Evolutionary conservation across 30 jellyfish, hydroid and myxozoan species (phyloP), one percentile per base, ranked within the genome.

Genomic region (Cassiopea andromeda): DNA sequence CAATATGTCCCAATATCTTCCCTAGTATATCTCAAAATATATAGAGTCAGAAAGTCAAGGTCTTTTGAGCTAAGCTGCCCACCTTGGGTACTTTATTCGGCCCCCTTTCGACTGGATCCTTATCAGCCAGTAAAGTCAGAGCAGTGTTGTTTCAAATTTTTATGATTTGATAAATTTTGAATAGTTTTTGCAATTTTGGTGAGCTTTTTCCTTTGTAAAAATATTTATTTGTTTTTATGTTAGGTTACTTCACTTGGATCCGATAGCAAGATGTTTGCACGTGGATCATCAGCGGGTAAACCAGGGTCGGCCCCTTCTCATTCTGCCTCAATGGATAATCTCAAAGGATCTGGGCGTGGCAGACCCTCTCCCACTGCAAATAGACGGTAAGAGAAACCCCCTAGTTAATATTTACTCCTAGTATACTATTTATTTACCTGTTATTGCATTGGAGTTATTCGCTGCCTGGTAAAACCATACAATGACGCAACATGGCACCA

Each of bases 221-320:
- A 27, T 3, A 54, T 54, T 54, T 54, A 54, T 54, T 54, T 54
- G 8, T 7, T 64, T 64, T 7, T 64, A 14, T 27, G 6, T 1
- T 27, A 70, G 79, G 79, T 70, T 16, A 70, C 79, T 1, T 16
- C 79, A 10, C 7, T 54, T n/a, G 66, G 85, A 18, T 44, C 80
- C 1, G 92, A 89, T 15, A 64, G 77, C 13, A 89, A 73, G 59
- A 80, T 89, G 96, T 89, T 89, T 67, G 91, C 90, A 17, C 90
- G 96, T 50, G 88, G 74, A 66, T 73, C 96, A 3, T 89, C 96
- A 18, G 18, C 59, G 82, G 92, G 96, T 2, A 81, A 72, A 66
- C 78, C 92, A 13, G 90, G 96, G 44, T 15, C 89, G 1, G 77
- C 88, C 44, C 54, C 84, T 50, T 50, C 15, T n/a, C 95, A 88